Evolutionary conservation across 2,797 vertebrate genomes (phyloP).

Genomic region (Microctenopoma stevenorrisi): DNA sequence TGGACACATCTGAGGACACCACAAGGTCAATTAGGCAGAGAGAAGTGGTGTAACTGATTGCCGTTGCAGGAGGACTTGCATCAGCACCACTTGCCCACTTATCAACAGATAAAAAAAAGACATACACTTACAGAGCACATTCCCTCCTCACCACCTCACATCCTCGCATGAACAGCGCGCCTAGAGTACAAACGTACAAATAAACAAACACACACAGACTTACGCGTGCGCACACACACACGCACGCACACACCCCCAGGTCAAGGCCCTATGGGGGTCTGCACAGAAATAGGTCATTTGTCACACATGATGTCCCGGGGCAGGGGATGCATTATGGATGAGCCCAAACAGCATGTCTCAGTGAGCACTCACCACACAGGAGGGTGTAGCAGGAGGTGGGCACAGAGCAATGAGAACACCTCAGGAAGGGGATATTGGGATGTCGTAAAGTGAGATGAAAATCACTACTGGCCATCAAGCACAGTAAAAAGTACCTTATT

Average conservation of each 20-base stretch:
- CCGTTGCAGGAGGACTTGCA: conserved; percentile 35
- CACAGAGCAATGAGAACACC: conserved; percentile 67
- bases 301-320: conserved; percentile 87
- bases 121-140: conserved; percentile 21
- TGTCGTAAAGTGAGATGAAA: conserved; percentile 57
- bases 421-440: conserved; percentile 63
- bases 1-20: conserved; percentile 60
- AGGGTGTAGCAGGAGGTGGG: conserved; percentile 71
- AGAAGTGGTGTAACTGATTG: conserved; percentile 41
- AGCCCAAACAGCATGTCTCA: conserved; percentile 86
- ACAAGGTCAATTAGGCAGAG: conserved; percentile 74
- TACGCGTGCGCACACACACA: conserved; percentile 41
- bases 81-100: conserved; percentile 30
- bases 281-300: conserved; percentile 89
- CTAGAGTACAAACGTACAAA: conserved; percentile 42
- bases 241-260: conserved; percentile 68
- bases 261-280: conserved; percentile 85
- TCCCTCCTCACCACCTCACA: conserved; percentile 13
- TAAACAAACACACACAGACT: conserved; percentile 74
- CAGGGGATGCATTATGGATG: conserved; percentile 86
- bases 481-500: conserved; percentile 8
- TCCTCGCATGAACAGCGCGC: conserved; percentile 28
- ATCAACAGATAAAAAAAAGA: conserved; percentile 4
- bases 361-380: conserved; percentile 80
- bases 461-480: conserved; percentile 44